Base-by-base conservation (phyloP, 2,797 vertebrate species). In the Sebastes baramenuke region DNA sequence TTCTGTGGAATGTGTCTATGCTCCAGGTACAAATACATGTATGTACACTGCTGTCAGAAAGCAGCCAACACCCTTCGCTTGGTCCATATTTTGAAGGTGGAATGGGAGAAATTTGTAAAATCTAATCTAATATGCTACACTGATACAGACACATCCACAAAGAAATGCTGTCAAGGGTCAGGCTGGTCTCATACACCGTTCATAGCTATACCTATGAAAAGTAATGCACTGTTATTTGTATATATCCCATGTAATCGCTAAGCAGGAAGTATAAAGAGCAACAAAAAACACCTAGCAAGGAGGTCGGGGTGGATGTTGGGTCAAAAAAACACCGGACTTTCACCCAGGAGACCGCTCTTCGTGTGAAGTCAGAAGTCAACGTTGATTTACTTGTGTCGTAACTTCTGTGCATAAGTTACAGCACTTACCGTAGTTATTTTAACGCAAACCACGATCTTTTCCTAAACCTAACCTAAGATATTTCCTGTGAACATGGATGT, bases 1-100 rank as follows among this genome's bases (percentile, higher is more conserved):
- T 55, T 11, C 49, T 85, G 93, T 77, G 89, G 93, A 94, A 94
- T 94, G 81, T 90, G 78, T 89, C 88, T 36, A 82, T 61, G 70
- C 67, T 75, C 29, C 79, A 72, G 69, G 67, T 80, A 77, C 75
- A 72, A 65, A 89, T 14, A 42, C 55, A 69, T 67, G 36, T 29
- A 80, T 42, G 60, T 25, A 25, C 58, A 6, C 66, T 4, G 67
- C 20, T 52, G 4, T 68, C 83, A 42, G 64, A 32, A 1, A 72
- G 49, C 34, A 2, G 72, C 25, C 72, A 16, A 72, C 62, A 52
- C 62, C 67, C 69, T 54, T 13, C 25, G 1, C 30, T 13, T 55
- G 18, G 29, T 52, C n/a, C 59, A 42, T 3, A 1, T 38, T 75
- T 6, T 34, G 6, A 61, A 46, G 24, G 34, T 9, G 25, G 34